Evolutionary conservation across 2,113 vertebrate genomes (phyloP), one percentile per base, ranked within the genome.

Genomic region (Cygnus atratus): DNA sequence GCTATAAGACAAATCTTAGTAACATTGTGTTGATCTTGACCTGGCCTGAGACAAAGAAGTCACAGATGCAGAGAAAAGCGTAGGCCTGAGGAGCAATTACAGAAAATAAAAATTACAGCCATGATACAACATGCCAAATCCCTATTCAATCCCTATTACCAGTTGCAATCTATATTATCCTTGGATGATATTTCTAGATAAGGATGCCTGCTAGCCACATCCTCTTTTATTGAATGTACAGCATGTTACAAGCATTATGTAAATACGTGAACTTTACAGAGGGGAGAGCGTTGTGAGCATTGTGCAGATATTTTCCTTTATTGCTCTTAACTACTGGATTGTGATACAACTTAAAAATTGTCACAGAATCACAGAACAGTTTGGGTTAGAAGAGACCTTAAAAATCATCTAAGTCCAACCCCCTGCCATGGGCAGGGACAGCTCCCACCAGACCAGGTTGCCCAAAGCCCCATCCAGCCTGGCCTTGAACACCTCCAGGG

Each of bases 31-130:
- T 89, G 92, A 44, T 65, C 59, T 91, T 84, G 66, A 94, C 48
- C 61, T 61, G 28, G 41, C 79, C 66, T 22, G 44, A 91, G 73
- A 95, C 39, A 72, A 90, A 10, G 37, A 25, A 80, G 15, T 72
- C 90, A 86, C 12, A 11, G 50, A 93, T 1, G 0, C 19, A 66
- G 21, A 79, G 39, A 79, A 95, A 92, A 91, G 3, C 28, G 50
- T 78, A 87, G 81, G 65, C 21, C 39, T 55, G 58, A 2, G 43
- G 22, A 91, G 17, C 29, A 84, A 92, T 63, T 89, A 82, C 26
- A 70, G 78, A 73, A 95, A 61, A 75, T 92, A 66, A 84, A 87
- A 94, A 55, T 90, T 72, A 80, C 35, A 78, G 76, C 31, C 62
- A 29, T 7, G 41, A 37, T 50, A 92, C 21, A 62, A 87, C 80